phyloP scores from a whole-genome alignment of 2,113 vertebrate species.

The Nesogale talazaci region DNA sequence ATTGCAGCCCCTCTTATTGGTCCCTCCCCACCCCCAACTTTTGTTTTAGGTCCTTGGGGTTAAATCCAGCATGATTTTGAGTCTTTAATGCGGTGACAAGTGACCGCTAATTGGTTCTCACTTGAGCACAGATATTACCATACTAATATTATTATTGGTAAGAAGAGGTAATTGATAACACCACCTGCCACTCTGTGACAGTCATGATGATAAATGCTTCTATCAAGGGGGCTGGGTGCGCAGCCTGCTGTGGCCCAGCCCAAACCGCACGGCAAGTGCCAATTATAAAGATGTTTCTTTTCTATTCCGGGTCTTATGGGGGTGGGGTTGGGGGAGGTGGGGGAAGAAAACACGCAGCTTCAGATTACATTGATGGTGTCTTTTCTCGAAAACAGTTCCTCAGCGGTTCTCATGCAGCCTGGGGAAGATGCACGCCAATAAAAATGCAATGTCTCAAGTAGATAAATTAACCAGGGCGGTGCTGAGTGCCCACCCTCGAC shows the following conservation, averaged over 20 bases:
- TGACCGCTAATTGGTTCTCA: slow-evolving; percentile 84
- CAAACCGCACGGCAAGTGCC: slow-evolving; percentile 89
- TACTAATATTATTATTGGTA: slow-evolving; percentile 92
- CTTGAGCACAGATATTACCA: slow-evolving; percentile 88
- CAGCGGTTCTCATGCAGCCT: slow-evolving; percentile 25
- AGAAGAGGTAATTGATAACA: slow-evolving; percentile 90
- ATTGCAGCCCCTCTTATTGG: not conserved
- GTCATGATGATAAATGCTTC: slow-evolving; percentile 91
- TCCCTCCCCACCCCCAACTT: slow-evolving; percentile 69
- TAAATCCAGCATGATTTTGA: slow-evolving; percentile 72
- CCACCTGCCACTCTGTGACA: slow-evolving; percentile 89
- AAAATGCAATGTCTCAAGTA: slow-evolving; percentile 6
- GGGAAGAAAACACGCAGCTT: slow-evolving; percentile 50
- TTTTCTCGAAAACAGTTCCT: not conserved
- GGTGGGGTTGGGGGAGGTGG: not conserved
- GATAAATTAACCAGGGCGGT: not conserved
- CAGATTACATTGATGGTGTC: slow-evolving; percentile 51
- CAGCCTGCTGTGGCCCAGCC: slow-evolving; percentile 85
- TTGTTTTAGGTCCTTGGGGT: slow-evolving; percentile 75
- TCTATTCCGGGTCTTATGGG: slow-evolving; percentile 65
- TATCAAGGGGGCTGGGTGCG: slow-evolving; percentile 89
- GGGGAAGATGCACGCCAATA: slow-evolving; percentile 52
- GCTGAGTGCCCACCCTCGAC: not conserved
- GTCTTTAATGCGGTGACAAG: slow-evolving; percentile 79
- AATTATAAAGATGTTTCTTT: slow-evolving; percentile 89